These are phyloP conservation scores for Mythimna albipuncta DNA, from an alignment of 2,888 invertebrate species.

Conservation along the genomic window DNA sequence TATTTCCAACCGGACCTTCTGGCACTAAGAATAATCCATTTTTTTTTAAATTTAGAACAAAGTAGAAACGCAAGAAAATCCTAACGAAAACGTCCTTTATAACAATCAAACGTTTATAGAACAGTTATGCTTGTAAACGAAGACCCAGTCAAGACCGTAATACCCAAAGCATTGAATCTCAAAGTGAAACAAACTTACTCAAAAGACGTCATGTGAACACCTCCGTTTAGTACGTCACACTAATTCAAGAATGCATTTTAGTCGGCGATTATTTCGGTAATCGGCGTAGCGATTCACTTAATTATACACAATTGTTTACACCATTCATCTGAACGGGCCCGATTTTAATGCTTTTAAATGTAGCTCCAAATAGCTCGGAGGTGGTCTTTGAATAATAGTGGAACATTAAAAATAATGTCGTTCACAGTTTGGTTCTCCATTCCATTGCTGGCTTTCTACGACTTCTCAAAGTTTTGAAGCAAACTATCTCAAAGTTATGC, in stretches of 20 bases:
- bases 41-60: neutral
- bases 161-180: neutral
- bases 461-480: neutral
- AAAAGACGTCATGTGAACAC: constrained; percentile 74
- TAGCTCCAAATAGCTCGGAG: constrained; percentile 73
- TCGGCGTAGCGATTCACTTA: constrained; percentile 79
- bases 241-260: constrained; percentile 82
- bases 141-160: neutral
- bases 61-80: neutral
- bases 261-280: constrained; percentile 80
- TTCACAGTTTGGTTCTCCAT: constrained; percentile 18
- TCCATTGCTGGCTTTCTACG: constrained; percentile 33
- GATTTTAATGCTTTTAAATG: constrained; percentile 79
- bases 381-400: constrained; percentile 66
- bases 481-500: neutral
- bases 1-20: too few relatives aligned
- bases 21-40: neutral
- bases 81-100: neutral
- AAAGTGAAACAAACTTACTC: constrained; percentile 23
- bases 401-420: constrained; percentile 35
- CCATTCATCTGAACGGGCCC: constrained; percentile 73
- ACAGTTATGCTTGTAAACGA: neutral
- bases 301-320: constrained; percentile 82
- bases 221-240: constrained; percentile 72
- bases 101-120: neutral